Evolutionary conservation across 2,113 vertebrate species (phyloP), one percentile per base, ranked within the genome.

Genomic region (Tachuris rubrigastra): DNA sequence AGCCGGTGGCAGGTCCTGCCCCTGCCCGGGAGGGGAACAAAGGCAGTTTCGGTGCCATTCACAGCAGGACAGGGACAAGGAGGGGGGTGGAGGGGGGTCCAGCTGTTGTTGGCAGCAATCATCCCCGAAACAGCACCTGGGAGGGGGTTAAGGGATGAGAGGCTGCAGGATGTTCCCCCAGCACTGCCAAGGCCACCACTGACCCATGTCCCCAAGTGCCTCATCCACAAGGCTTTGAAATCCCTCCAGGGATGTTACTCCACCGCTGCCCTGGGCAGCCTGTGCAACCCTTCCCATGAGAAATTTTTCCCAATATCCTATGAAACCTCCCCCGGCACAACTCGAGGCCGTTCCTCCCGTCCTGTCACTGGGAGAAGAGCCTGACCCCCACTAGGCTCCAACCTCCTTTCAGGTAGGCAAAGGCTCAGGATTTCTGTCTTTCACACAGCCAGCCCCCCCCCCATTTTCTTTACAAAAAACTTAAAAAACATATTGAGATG

Each of bases 21-120:
- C 59, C 60, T n/a, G 23, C 59, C 78, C 20, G 47, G 79, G 86
- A 80, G 83, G 83, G 67, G 89, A 92, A 95, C 86, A 95, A 95
- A 95, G 86, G 93, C 75, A 9, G 72, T 83, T 83, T 93, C 79
- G 82, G 83, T 72, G 94, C 78, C 88, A 76, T 82, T 96, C 94
- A 55, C 93, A 72, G 90, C 39, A 8, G 37, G 91, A 52, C 56
- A 66, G 87, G 75, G 83, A 75, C 24, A 63, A 5, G 31, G 73
- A 41, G 58, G 28, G 28, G 63, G 82, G 27, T 11, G 47, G 8
- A 24, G 44, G 14, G 20, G 47, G 60, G 12, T 19, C 9, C 44
- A 15, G 79, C 47, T 67, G 50, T 19, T 67, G 4, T 2, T 3
- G 50, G 66, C 65, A 28, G 65, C 3, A n/a, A 47, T 63, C 21